Base-by-base conservation (phyloP, 1,140 invertebrate species). In the Drosophila pseudoobscura region DNA sequence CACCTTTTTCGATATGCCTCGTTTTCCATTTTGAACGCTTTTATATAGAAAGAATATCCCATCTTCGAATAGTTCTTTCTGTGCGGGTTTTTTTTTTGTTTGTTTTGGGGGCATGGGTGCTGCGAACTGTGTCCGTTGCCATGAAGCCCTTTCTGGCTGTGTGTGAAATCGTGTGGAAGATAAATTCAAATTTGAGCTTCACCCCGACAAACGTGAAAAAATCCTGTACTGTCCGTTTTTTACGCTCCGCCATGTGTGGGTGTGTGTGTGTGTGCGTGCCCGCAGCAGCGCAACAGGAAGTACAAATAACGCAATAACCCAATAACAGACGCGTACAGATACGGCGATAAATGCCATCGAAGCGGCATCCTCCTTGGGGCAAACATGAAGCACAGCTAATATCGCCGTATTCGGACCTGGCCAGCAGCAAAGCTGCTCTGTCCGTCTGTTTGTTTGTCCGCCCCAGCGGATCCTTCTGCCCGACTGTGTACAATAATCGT, bases 131-230 rank as follows among this genome's bases (percentile, higher is more conserved):
- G 47, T 44, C 43, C 44, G 52, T 71, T 71, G 70, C 70, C 58
- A 62, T 41, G 68, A 73, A 62, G 47, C 53, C 35, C 35, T 55
- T 54, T 73, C 62, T 39, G 57, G 46, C 13, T 72, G 51, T 56
- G 66, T 63, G 80, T 79, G 80, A 75, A 83, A 84, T 83, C 80
- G 66, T 57, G 47, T 63, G 72, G 57, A 84, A 84, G 80, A 83
- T 84, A 83, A 83, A 83, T 83, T 79, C 70, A 80, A 79, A 85
- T 84, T 78, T 84, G 56, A 84, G 68, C 68, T 79, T 70, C 79
- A 83, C 70, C 75, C 29, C 80, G 64, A 83, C 66, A 79, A 83
- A 52, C 58, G 78, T 58, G 9, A 15, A 41, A 75, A 82, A 82
- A 59, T 47, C 54, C 47, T 53, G 54, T 72, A 35, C 24, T 66